phyloP scores from a whole-genome alignment of 2,888 invertebrate species.

The Ametastegia equiseti region DNA sequence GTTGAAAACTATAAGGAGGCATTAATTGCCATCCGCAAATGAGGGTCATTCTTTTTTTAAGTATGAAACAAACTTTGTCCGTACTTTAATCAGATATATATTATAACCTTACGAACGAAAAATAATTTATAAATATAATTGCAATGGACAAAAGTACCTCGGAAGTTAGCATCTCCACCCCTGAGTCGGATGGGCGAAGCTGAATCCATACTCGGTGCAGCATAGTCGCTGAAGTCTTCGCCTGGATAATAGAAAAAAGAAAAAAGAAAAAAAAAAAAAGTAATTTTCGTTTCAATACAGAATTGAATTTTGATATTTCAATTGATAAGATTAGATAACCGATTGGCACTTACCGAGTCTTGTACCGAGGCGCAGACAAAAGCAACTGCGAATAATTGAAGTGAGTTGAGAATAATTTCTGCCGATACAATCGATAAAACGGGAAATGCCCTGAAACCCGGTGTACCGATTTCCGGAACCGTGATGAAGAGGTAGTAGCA shows the following conservation, averaged over 20 bases:
- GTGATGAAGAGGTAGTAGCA: background rate
- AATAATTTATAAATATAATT: too few species aligned
- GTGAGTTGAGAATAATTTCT: background rate
- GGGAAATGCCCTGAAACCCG: background rate
- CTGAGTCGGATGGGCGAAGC: too few species aligned
- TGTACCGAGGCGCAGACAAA: background rate
- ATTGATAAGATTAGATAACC: background rate
- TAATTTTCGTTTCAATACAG: background rate
- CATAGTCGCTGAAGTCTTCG: background rate
- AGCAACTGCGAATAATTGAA: slow-evolving; percentile 4
- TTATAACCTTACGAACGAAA: too few species aligned
- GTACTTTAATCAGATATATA: too few species aligned
- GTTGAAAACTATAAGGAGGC: too few species aligned
- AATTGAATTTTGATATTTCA: background rate
- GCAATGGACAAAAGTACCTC: too few species aligned
- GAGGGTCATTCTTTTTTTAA: too few species aligned
- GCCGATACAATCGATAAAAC: background rate
- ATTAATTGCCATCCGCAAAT: too few species aligned
- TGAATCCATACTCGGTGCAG: background rate
- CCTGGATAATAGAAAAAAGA: too few species aligned
- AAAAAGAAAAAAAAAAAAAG: too few species aligned
- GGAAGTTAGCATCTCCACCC: too few species aligned
- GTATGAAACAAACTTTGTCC: too few species aligned
- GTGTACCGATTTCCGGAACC: background rate
- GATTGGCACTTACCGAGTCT: background rate